Evolutionary conservation across 2,888 invertebrate species (phyloP).

Genomic region (Pheosia gnoma): DNA sequence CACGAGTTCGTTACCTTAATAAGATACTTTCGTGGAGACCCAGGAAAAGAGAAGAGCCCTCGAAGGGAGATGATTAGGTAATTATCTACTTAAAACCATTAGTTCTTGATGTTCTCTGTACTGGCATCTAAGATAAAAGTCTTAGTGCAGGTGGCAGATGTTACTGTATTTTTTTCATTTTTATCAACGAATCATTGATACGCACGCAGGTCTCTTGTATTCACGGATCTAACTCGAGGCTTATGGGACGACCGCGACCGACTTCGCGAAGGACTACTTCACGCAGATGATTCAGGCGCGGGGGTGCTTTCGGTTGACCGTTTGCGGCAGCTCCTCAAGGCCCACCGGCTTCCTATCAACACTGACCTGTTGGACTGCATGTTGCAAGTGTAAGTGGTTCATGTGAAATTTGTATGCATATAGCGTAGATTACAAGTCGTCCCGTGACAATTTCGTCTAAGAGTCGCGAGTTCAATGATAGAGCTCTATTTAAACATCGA

Average conservation of each 20-base stretch:
- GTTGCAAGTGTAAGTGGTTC: slow-evolving; percentile 85
- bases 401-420: too few species aligned
- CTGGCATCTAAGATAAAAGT: too few species aligned
- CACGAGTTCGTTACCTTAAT: slow-evolving; percentile 92
- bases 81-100: background rate
- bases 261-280: slow-evolving; percentile 65
- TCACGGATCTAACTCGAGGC: slow-evolving; percentile 88
- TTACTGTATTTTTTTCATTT: background rate
- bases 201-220: slow-evolving; percentile 85
- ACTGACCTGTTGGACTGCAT: slow-evolving; percentile 87
- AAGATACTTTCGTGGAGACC: slow-evolving; percentile 87
- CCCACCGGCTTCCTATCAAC: slow-evolving; percentile 88
- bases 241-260: slow-evolving; percentile 87
- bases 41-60: slow-evolving; percentile 73
- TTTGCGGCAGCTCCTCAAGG: slow-evolving; percentile 86
- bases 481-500: too few species aligned
- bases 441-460: too few species aligned
- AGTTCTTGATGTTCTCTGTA: background rate
- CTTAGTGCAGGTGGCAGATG: too few species aligned
- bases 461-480: too few species aligned
- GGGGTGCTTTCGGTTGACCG: slow-evolving; percentile 84
- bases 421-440: background rate
- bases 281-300: slow-evolving; percentile 71
- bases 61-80: slow-evolving; percentile 74
- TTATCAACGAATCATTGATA: too few species aligned